Percentiles rank a stretch among this genome's conserved stretches.
These are phyloP conservation scores for Ophioninae sp. DNA, from an alignment of 2,888 invertebrate genomes.

Conservation along the genomic window DNA sequence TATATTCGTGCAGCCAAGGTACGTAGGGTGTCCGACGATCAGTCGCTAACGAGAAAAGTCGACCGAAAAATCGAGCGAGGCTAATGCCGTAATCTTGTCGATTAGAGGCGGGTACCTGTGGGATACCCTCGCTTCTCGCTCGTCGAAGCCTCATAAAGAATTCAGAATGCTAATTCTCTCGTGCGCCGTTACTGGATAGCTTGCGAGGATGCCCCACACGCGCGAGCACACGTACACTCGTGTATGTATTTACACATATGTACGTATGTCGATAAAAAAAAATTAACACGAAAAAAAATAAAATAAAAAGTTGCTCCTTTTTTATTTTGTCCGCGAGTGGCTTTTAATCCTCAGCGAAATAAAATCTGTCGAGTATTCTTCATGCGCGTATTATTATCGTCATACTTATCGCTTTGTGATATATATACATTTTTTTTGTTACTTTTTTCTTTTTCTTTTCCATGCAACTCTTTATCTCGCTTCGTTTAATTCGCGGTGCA, in stretches of 20 bases:
- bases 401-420: not conserved
- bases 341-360: slow-evolving; percentile 44
- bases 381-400: slow-evolving; percentile 20
- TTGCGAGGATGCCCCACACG: slow-evolving; percentile 23
- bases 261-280: not conserved
- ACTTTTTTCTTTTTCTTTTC: slow-evolving; percentile 9
- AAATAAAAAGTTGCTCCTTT: slow-evolving; percentile 16
- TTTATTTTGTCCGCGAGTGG: slow-evolving; percentile 35
- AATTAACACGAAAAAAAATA: slow-evolving; percentile 1
- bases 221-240: not conserved
- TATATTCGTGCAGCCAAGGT: not conserved
- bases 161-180: slow-evolving; percentile 66
- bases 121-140: slow-evolving; percentile 30
- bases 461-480: slow-evolving; percentile 40
- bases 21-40: slow-evolving; percentile 44
- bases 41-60: slow-evolving; percentile 64
- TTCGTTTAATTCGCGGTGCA: slow-evolving; percentile 25
- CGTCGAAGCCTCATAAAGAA: slow-evolving; percentile 65
- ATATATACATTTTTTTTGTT: not conserved
- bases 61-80: slow-evolving; percentile 62
- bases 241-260: not conserved
- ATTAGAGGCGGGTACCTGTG: slow-evolving; percentile 62
- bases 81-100: slow-evolving; percentile 66
- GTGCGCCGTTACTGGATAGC: slow-evolving; percentile 47
- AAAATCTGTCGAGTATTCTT: slow-evolving; percentile 18